These are phyloP conservation scores for Squalus acanthias DNA, from an alignment of 2,797 vertebrate species.

Conservation along the genomic window DNA sequence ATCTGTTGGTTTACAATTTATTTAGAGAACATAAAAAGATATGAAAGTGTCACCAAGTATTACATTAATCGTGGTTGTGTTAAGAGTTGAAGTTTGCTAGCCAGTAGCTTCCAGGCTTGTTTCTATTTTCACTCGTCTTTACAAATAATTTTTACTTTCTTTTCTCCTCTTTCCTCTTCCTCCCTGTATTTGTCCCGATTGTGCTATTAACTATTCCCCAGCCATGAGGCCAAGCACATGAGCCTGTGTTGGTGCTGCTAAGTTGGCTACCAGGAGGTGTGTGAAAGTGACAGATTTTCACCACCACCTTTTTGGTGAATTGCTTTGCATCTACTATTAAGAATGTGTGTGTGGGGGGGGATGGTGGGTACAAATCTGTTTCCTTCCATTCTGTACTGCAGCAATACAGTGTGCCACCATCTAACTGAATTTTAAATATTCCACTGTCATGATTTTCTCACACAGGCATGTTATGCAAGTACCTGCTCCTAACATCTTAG, in stretches of 20 bases:
- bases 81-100: background rate
- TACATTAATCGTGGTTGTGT: background rate
- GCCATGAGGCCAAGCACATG: background rate
- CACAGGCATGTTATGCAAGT: background rate
- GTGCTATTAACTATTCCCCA: background rate
- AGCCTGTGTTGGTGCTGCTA: background rate
- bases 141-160: background rate
- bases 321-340: background rate
- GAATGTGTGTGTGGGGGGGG: background rate
- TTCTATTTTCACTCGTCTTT: background rate
- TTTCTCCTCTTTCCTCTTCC: background rate
- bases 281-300: background rate
- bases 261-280: background rate
- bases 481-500: background rate
- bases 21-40: background rate
- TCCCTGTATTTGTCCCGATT: background rate
- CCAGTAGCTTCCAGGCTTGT: background rate
- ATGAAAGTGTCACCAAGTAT: background rate
- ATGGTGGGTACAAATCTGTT: background rate
- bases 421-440: background rate
- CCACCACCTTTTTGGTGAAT: background rate
- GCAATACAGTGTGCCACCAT: background rate
- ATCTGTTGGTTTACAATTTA: background rate
- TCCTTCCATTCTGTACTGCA: conserved; percentile 4
- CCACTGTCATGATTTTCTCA: background rate